Percentiles rank a stretch among this genome's conserved stretches.
These are phyloP conservation scores for Corythoichthys haematopterus DNA, from an alignment of 2,113 vertebrate genomes.

Conservation along the genomic window DNA sequence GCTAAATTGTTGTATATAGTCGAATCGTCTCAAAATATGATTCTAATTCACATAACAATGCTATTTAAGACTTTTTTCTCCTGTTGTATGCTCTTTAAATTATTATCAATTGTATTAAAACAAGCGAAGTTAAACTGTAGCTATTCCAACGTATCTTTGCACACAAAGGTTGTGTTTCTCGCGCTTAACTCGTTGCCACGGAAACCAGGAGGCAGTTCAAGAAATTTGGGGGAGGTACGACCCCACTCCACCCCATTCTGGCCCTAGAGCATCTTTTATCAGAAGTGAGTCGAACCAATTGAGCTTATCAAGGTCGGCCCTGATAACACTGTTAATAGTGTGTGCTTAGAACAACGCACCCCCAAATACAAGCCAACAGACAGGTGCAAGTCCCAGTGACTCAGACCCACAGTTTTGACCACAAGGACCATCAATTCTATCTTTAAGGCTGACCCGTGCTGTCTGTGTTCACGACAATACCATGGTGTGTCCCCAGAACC, in stretches of 20 bases:
- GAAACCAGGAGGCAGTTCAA: slow-evolving; percentile 55
- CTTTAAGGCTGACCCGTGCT: slow-evolving; percentile 55
- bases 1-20: too few relatives aligned
- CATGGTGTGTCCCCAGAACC: slow-evolving; percentile 54
- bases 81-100: too few relatives aligned
- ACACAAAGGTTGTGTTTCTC: slow-evolving; percentile 45
- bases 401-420: slow-evolving; percentile 48
- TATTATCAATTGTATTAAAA: not conserved
- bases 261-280: slow-evolving; percentile 77
- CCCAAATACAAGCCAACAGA: slow-evolving; percentile 59
- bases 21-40: too few relatives aligned
- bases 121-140: not conserved
- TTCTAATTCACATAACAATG: too few relatives aligned
- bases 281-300: slow-evolving; percentile 81
- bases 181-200: slow-evolving; percentile 63
- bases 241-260: slow-evolving; percentile 45
- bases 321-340: slow-evolving; percentile 86
- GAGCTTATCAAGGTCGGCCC: slow-evolving; percentile 80
- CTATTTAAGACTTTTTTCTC: too few relatives aligned
- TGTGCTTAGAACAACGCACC: slow-evolving; percentile 78
- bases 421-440: slow-evolving; percentile 57
- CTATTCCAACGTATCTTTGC: not conserved
- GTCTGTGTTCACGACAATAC: slow-evolving; percentile 67
- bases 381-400: slow-evolving; percentile 35
- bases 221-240: slow-evolving; percentile 39